These are phyloP conservation scores for Enteromius argenteus DNA, from an alignment of 2,797 vertebrate genomes.

Conservation along the genomic window DNA sequence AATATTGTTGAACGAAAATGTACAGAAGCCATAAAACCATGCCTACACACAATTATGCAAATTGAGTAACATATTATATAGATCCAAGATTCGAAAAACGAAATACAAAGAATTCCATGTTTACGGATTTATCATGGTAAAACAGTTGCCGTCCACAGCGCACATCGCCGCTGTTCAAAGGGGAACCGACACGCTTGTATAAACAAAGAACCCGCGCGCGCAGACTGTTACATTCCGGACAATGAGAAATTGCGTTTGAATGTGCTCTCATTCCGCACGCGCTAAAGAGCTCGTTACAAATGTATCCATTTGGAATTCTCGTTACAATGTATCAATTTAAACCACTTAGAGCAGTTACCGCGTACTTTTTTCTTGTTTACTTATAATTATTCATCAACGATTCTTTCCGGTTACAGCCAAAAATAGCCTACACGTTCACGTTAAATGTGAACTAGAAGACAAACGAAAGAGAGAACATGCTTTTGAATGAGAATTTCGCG, in stretches of 20 bases:
- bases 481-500: slow-evolving; percentile 1
- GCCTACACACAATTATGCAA: background rate
- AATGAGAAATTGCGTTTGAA: slow-evolving; percentile 67
- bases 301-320: background rate
- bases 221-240: slow-evolving; percentile 70
- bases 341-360: background rate
- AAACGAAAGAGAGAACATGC: slow-evolving; percentile 16
- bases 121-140: background rate
- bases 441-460: slow-evolving; percentile 58
- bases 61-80: background rate
- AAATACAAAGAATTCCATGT: background rate
- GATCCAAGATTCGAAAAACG: background rate
- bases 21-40: background rate
- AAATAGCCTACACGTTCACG: background rate
- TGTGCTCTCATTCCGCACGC: slow-evolving; percentile 51
- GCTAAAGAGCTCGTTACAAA: slow-evolving; percentile 35
- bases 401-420: background rate
- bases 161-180: slow-evolving; percentile 25
- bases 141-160: background rate
- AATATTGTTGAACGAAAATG: background rate
- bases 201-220: slow-evolving; percentile 84
- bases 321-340: background rate
- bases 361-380: background rate
- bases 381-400: background rate
- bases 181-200: slow-evolving; percentile 71